These are phyloP conservation scores for Muschampia plurimacula DNA, from an alignment of 2,888 invertebrate species.

Conservation along the genomic window DNA sequence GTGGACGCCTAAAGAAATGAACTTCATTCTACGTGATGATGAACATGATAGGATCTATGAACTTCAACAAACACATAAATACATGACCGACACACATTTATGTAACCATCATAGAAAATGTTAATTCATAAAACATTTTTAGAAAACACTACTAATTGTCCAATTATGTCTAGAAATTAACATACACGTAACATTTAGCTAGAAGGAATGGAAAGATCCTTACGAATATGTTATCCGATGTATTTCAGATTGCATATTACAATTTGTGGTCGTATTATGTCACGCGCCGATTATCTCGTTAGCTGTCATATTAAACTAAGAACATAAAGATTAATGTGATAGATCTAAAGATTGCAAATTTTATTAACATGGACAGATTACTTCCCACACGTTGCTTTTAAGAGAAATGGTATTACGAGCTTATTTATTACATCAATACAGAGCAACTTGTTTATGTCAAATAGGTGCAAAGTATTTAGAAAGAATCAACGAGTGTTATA, in stretches of 20 bases:
- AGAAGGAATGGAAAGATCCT: slow-evolving; percentile 3
- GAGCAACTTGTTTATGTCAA: slow-evolving; percentile 1
- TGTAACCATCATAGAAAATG: no score
- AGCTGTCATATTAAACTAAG: slow-evolving; percentile 12
- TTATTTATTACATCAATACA: slow-evolving; percentile 21
- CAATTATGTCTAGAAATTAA: slow-evolving; percentile 4
- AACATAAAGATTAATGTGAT: slow-evolving; percentile 16
- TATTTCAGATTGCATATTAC: slow-evolving; percentile 14
- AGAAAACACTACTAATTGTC: neutral
- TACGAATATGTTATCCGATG: neutral
- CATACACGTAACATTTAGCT: neutral
- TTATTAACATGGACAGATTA: slow-evolving; percentile 8
- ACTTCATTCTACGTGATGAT: no score
- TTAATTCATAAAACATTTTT: neutral
- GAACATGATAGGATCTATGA: no score
- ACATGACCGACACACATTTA: no score
- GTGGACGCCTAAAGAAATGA: no score
- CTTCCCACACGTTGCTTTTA: slow-evolving; percentile 52
- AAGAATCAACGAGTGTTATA: no score
- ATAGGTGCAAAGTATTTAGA: neutral
- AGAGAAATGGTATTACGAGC: slow-evolving; percentile 50
- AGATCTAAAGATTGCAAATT: slow-evolving; percentile 12
- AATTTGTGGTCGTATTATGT: slow-evolving; percentile 4
- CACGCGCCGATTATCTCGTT: slow-evolving; percentile 4
- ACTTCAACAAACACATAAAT: no score